Conservation (phyloP, 1,140 invertebrate species). For the Potamilus streckersoni region DNA sequence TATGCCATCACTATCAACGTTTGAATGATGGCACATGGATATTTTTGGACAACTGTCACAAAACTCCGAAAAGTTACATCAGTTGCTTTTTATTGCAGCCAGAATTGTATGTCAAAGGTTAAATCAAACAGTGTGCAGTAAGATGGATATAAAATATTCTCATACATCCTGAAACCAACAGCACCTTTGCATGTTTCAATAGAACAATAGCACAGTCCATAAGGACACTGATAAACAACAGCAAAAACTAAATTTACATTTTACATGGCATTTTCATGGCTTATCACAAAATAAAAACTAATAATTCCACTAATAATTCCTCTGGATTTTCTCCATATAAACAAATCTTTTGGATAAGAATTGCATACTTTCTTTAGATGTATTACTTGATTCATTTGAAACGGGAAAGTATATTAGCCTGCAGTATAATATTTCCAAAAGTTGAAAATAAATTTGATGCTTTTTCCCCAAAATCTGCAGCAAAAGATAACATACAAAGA, state of each 20-base stretch:
- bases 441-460: too few relatives aligned
- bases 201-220: conserved; percentile 24
- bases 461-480: too few relatives aligned
- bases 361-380: too few relatives aligned
- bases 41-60: conserved; percentile 29
- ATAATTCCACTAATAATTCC: too few relatives aligned
- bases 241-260: conserved; percentile 17
- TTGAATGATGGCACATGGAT: conserved; percentile 31
- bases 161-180: conserved; percentile 45
- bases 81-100: conserved; percentile 11
- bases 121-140: conserved; percentile 4
- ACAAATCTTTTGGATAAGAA: too few relatives aligned
- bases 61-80: conserved; percentile 14
- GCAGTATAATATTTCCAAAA: too few relatives aligned
- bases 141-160: conserved; percentile 33
- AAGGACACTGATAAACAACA: conserved; percentile 22
- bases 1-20: conserved; percentile 18
- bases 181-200: conserved; percentile 31
- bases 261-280: conserved; percentile 31
- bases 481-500: too few relatives aligned
- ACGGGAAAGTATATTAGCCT: too few relatives aligned
- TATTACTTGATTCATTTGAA: too few relatives aligned
- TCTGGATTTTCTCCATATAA: too few relatives aligned
- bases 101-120: conserved; percentile 26
- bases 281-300: background rate